phyloP scores from a whole-genome alignment of 2,888 invertebrate genomes.

The Ephialtes manifestator region DNA sequence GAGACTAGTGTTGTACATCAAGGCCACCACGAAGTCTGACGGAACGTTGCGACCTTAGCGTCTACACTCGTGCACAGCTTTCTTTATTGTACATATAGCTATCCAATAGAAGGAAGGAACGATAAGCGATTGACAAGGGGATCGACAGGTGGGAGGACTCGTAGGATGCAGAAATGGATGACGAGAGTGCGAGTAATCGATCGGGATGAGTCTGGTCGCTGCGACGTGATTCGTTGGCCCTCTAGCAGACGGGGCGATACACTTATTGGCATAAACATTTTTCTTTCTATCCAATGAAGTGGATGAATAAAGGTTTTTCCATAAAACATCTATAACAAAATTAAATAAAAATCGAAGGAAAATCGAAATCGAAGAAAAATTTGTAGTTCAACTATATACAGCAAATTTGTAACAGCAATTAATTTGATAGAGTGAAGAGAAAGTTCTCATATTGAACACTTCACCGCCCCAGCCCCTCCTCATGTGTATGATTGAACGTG shows the following conservation, averaged over 20 bases:
- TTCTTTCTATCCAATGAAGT: too few species aligned
- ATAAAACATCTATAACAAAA: too few species aligned
- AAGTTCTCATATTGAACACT: too few species aligned
- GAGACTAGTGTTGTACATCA: not conserved
- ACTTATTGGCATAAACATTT: too few species aligned
- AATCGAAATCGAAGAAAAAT: too few species aligned
- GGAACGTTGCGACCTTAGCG: not conserved
- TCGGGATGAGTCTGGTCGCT: constrained; percentile 46
- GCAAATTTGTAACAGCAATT: too few species aligned
- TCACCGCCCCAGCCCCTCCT: too few species aligned
- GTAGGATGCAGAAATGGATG: constrained; percentile 11
- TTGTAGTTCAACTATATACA: too few species aligned
- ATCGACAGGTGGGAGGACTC: not conserved
- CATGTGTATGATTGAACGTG: too few species aligned
- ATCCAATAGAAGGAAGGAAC: not conserved
- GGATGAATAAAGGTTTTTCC: too few species aligned
- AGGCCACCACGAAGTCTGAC: constrained; percentile 14
- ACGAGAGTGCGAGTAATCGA: constrained; percentile 47
- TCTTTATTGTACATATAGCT: not conserved
- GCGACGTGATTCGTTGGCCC: not conserved
- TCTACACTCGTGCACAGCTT: not conserved
- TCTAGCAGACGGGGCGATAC: not conserved
- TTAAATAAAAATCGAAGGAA: too few species aligned
- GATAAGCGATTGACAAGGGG: not conserved
- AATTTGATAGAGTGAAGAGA: too few species aligned